phyloP scores from a whole-genome alignment of 2,797 vertebrate genomes.

The Gymnopithys bicolor region DNA sequence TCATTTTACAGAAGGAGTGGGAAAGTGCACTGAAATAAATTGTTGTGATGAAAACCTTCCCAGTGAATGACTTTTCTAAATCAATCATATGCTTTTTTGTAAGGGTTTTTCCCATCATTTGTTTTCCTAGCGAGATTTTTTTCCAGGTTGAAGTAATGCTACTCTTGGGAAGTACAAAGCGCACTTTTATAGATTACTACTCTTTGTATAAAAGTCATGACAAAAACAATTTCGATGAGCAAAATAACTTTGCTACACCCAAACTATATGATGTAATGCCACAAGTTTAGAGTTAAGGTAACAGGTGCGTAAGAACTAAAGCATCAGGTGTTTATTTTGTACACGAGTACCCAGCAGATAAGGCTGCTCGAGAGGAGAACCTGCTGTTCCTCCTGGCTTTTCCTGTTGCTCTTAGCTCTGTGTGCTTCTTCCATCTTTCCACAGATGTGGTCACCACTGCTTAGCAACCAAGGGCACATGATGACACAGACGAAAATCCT shows the following conservation, averaged over 20 bases:
- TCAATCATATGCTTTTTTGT: fast-evolving
- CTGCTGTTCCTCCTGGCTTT: neutral
- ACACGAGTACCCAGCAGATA: neutral
- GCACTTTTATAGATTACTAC: fast-evolving
- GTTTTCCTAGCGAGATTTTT: neutral
- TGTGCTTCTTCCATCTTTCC: neutral
- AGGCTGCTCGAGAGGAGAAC: neutral
- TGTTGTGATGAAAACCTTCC: neutral
- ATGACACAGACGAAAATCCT: constrained; percentile 7
- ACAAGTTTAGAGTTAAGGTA: neutral
- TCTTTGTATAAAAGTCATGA: neutral
- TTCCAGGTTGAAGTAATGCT: neutral
- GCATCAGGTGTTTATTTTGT: neutral
- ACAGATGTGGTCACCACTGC: constrained; percentile 22
- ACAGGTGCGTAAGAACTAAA: neutral
- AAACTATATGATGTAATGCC: fast-evolving
- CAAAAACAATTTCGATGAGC: neutral
- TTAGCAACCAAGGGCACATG: constrained; percentile 51
- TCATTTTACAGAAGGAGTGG: neutral
- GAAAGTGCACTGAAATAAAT: neutral
- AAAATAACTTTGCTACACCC: neutral
- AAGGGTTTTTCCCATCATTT: neutral
- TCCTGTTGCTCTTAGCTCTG: neutral
- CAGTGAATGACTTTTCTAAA: neutral
- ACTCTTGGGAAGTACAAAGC: fast-evolving